These are phyloP conservation scores for Heliconius cydno DNA, from an alignment of 2,888 invertebrate species.

Conservation along the genomic window DNA sequence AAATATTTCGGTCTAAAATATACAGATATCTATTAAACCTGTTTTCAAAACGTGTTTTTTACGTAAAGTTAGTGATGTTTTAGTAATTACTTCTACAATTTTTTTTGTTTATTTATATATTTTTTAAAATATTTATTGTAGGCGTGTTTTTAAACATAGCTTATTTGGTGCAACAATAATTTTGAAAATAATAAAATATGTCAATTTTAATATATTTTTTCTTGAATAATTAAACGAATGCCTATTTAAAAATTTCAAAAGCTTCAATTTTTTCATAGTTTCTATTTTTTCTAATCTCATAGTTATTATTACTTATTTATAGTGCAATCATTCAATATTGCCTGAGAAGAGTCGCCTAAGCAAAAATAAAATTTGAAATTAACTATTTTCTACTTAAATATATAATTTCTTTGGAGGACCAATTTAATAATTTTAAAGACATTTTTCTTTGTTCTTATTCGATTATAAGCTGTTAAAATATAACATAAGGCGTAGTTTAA, in stretches of 20 bases:
- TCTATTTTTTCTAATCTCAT: too few species aligned
- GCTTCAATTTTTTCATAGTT: too few species aligned
- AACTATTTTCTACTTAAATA: neutral
- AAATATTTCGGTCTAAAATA: neutral
- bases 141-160: neutral
- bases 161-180: neutral
- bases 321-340: too few species aligned
- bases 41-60: neutral
- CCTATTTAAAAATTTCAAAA: too few species aligned
- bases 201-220: too few species aligned
- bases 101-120: neutral
- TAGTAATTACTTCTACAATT: neutral
- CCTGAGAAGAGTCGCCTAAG: neutral
- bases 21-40: neutral
- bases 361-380: neutral
- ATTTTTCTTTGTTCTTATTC: conserved; percentile 25
- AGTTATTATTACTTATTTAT: too few species aligned
- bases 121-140: neutral
- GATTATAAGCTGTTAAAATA: conserved; percentile 18
- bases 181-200: too few species aligned
- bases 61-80: too few species aligned
- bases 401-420: neutral
- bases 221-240: too few species aligned
- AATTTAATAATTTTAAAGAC: neutral
- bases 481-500: conserved; percentile 23